A percentile compares a stretch with the other conserved stretches of the same genome.
Conservation (phyloP, 1,140 invertebrate species). For the Drosophila tani region DNA sequence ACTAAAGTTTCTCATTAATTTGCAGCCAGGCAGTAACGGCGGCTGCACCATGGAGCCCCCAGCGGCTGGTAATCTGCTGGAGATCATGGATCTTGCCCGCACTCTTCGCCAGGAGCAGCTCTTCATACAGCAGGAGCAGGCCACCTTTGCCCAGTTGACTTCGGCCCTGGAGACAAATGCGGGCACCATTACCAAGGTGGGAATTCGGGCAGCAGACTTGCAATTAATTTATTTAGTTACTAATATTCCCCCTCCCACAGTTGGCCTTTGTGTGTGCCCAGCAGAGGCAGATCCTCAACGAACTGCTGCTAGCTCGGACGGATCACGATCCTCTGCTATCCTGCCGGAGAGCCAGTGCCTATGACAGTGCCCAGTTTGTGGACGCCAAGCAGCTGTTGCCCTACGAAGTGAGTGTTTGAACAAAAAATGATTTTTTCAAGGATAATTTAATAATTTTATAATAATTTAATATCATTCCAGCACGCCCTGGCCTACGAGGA, state of each 20-base stretch:
- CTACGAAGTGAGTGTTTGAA: conserved; percentile 87
- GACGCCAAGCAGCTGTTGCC: conserved; percentile 95
- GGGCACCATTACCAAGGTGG: conserved; percentile 79
- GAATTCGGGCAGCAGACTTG: neutral
- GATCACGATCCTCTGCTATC: conserved; percentile 91
- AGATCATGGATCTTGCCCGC: conserved; percentile 84
- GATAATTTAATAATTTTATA: no score
- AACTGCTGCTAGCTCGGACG: conserved; percentile 90
- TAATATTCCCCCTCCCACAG: conserved; percentile 84
- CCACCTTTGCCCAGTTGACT: conserved; percentile 74
- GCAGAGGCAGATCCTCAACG: conserved; percentile 93
- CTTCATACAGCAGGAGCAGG: conserved; percentile 82
- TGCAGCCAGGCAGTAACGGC: conserved; percentile 7
- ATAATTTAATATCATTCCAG: no score
- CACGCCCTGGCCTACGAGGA: conserved; percentile 92
- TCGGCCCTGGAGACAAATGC: conserved; percentile 73
- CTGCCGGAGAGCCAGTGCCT: conserved; percentile 90
- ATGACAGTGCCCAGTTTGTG: conserved; percentile 93
- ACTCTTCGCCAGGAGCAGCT: conserved; percentile 83
- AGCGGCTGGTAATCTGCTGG: conserved; percentile 81
- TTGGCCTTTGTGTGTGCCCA: conserved; percentile 95
- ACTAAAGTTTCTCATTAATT: neutral
- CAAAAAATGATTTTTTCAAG: no score
- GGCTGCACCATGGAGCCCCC: conserved; percentile 75
- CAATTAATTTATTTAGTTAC: no score